These are phyloP conservation scores for Allochrocebus solatus DNA, from an alignment of 2,797 vertebrate species.

Conservation along the genomic window DNA sequence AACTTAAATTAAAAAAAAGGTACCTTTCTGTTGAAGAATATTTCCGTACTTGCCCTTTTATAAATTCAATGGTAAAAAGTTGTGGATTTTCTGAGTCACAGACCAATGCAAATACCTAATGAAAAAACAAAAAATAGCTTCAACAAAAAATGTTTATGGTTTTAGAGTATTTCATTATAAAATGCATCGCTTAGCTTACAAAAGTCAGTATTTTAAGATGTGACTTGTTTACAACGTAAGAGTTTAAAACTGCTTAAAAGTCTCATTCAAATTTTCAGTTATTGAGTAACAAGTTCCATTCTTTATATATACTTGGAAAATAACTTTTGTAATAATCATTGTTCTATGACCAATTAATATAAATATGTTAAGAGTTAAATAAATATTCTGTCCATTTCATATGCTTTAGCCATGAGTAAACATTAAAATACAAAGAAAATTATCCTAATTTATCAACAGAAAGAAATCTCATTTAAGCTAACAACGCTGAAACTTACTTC, in stretches of 20 bases:
- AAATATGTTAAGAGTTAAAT: slow-evolving; percentile 35
- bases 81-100: slow-evolving; percentile 97
- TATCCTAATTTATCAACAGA: slow-evolving; percentile 22
- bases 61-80: slow-evolving; percentile 97
- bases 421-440: slow-evolving; percentile 15
- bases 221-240: slow-evolving; percentile 6
- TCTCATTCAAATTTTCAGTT: slow-evolving; percentile 12
- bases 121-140: slow-evolving; percentile 59
- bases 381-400: background rate
- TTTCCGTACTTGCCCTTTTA: slow-evolving; percentile 96
- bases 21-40: slow-evolving; percentile 98
- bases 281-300: slow-evolving; percentile 34
- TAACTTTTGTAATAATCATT: background rate
- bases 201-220: slow-evolving; percentile 14
- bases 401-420: slow-evolving; percentile 14
- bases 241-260: slow-evolving; percentile 29
- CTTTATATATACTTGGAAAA: slow-evolving; percentile 7
- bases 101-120: slow-evolving; percentile 96
- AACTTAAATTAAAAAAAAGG: background rate
- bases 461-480: slow-evolving; percentile 21
- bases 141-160: background rate
- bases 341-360: slow-evolving; percentile 23
- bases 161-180: slow-evolving; percentile 9
- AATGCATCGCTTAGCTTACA: background rate
- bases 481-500: slow-evolving; percentile 88